Evolutionary conservation across 1,140 invertebrate species (phyloP).

Genomic region (Drosophila hydei): DNA sequence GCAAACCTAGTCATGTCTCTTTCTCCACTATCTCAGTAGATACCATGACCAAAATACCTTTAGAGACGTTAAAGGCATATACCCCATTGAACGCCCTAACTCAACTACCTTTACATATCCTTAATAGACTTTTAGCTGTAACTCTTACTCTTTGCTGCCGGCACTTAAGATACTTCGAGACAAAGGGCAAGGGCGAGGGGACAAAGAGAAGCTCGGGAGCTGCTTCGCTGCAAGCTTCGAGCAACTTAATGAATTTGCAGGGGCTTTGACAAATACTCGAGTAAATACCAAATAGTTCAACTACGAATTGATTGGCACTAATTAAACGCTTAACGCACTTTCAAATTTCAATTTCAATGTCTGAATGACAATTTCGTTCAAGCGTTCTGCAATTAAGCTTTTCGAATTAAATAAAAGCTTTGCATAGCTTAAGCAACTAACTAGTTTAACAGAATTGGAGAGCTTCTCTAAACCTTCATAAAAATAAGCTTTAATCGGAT

Average conservation of each 20-base stretch:
- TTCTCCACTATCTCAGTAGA: too few relatives aligned
- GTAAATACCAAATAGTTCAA: too few relatives aligned
- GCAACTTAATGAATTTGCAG: neutral
- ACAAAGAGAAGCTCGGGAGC: neutral
- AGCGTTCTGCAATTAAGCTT: neutral
- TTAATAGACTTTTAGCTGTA: neutral
- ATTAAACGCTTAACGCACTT: conserved; percentile 1
- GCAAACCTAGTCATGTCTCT: too few relatives aligned
- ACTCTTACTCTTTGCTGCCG: neutral
- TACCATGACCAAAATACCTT: too few relatives aligned
- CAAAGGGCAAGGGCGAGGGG: too few relatives aligned
- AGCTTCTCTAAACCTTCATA: too few relatives aligned
- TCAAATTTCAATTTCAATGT: neutral
- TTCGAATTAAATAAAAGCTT: neutral
- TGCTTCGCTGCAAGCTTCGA: neutral
- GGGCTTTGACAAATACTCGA: neutral
- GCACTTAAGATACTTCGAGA: neutral
- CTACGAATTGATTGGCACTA: conserved; percentile 1
- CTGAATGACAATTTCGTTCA: neutral
- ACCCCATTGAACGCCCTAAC: too few relatives aligned
- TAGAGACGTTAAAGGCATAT: neutral
- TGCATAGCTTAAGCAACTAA: neutral
- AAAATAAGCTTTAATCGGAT: too few relatives aligned
- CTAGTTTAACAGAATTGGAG: too few relatives aligned
- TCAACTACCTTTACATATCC: neutral